These are phyloP conservation scores for Drosophila willistoni DNA, from an alignment of 1,140 invertebrate species.

Conservation along the genomic window DNA sequence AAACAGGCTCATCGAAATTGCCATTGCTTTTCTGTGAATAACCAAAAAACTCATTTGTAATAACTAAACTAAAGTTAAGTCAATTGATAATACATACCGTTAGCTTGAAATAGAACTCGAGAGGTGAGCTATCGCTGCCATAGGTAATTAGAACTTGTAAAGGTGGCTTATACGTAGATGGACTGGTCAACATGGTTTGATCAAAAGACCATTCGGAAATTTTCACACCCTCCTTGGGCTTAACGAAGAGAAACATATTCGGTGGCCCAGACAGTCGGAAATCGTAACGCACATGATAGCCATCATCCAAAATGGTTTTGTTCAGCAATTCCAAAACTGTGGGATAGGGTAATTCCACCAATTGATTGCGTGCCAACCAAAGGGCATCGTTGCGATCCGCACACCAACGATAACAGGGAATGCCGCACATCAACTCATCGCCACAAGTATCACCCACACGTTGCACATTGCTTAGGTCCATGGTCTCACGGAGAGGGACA, in stretches of 20 bases:
- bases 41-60: no score
- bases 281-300: slow-evolving; percentile 6
- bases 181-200: slow-evolving; percentile 84
- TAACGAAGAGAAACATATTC: slow-evolving; percentile 11
- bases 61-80: neutral
- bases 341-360: slow-evolving; percentile 43
- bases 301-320: slow-evolving; percentile 40
- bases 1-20: slow-evolving; percentile 35
- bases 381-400: slow-evolving; percentile 33
- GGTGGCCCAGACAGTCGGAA: slow-evolving; percentile 9
- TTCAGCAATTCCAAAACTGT: slow-evolving; percentile 41
- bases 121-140: slow-evolving; percentile 85
- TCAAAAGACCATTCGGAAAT: neutral
- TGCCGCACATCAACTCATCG: slow-evolving; percentile 88
- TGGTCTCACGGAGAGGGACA: slow-evolving; percentile 83
- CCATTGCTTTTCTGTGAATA: slow-evolving; percentile 83
- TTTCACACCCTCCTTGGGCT: neutral
- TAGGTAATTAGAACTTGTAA: slow-evolving; percentile 88
- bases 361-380: slow-evolving; percentile 52
- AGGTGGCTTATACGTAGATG: slow-evolving; percentile 85
- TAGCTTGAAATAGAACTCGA: slow-evolving; percentile 84
- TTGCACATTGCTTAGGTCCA: slow-evolving; percentile 84
- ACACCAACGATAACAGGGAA: slow-evolving; percentile 86
- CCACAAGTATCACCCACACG: slow-evolving; percentile 85
- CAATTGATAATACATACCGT: neutral